Conservation (phyloP, 2,888 invertebrate genomes). For the Melinaea menophilus region DNA sequence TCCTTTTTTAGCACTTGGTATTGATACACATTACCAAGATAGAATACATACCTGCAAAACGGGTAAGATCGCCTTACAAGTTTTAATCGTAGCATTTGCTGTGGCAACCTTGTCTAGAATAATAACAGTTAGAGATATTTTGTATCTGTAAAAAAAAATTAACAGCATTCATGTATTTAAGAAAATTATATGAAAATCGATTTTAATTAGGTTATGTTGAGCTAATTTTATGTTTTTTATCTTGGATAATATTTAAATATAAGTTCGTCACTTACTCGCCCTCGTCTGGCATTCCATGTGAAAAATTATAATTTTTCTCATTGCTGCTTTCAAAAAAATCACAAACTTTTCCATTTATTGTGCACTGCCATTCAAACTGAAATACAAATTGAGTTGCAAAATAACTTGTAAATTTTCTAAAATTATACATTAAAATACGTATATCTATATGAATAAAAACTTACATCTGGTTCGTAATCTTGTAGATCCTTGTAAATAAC, state of each 20-base stretch:
- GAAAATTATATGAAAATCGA: neutral
- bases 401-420: neutral
- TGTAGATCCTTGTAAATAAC: slow-evolving; percentile 45
- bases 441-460: too few relatives aligned
- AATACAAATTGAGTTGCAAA: slow-evolving; percentile 21
- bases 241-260: neutral
- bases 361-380: slow-evolving; percentile 49
- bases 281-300: slow-evolving; percentile 7
- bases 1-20: too few relatives aligned
- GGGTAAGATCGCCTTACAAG: neutral
- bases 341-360: slow-evolving; percentile 31
- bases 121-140: neutral
- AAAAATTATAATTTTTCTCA: slow-evolving; percentile 4
- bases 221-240: neutral
- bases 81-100: neutral
- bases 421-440: neutral
- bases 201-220: neutral
- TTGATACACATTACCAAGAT: too few relatives aligned
- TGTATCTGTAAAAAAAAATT: neutral
- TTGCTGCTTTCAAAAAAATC: slow-evolving; percentile 30
- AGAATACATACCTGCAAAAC: neutral
- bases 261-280: neutral
- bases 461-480: neutral
- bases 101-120: neutral
- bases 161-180: neutral